Evolutionary conservation across 2,888 invertebrate species (phyloP).

Genomic region (Oscheius sp.): DNA sequence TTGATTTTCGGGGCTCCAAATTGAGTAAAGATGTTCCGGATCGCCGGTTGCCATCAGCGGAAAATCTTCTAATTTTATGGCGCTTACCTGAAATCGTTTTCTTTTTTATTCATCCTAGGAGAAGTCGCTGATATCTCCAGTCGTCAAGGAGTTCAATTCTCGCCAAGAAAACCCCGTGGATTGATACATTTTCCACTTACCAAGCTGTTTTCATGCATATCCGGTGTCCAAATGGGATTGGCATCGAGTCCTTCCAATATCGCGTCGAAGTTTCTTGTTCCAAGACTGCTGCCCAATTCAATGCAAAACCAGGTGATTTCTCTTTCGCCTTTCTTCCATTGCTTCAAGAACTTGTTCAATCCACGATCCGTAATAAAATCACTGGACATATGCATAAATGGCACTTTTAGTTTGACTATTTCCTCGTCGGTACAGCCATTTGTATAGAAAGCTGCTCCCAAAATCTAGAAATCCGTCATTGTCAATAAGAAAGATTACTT

Average conservation of each 20-base stretch:
- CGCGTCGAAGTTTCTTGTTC: not conserved
- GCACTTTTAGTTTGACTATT: not conserved
- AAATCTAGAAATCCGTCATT: not conserved
- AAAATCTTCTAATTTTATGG: not conserved
- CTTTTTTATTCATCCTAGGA: too few relatives aligned
- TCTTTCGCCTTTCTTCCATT: slow-evolving; percentile 24
- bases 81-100: not conserved
- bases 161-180: too few relatives aligned
- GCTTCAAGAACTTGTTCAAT: slow-evolving; percentile 1
- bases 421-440: not conserved
- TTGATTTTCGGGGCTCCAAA: slow-evolving; percentile 1
- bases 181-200: not conserved
- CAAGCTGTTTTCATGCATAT: slow-evolving; percentile 9
- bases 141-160: too few relatives aligned
- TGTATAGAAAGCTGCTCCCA: not conserved
- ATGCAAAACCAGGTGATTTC: slow-evolving; percentile 1
- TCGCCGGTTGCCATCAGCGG: slow-evolving; percentile 24
- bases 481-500: not conserved
- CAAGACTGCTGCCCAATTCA: not conserved
- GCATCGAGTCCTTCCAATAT: slow-evolving; percentile 13
- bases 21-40: slow-evolving; percentile 9
- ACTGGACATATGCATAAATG: not conserved
- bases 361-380: not conserved
- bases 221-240: slow-evolving; percentile 8
- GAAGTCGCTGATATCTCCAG: too few relatives aligned